These are phyloP conservation scores for Trachurus trachurus DNA, from an alignment of 2,797 vertebrate genomes.

Conservation along the genomic window DNA sequence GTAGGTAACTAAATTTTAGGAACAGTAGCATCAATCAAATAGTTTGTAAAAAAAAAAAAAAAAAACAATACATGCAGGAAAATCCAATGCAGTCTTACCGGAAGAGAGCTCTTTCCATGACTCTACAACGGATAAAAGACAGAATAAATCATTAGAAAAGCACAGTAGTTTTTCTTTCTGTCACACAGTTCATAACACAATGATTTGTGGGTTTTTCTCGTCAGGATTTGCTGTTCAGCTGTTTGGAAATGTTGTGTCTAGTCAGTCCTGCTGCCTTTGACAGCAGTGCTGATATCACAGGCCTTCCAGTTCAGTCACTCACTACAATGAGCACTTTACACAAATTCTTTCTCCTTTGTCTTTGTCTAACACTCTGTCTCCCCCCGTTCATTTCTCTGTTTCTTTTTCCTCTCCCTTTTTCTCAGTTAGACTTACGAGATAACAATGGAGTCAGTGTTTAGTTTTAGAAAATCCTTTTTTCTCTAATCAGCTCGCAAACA, in stretches of 20 bases:
- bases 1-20: background rate
- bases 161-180: background rate
- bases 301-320: constrained; percentile 73
- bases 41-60: background rate
- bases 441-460: constrained; percentile 83
- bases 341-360: constrained; percentile 78
- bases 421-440: constrained; percentile 49
- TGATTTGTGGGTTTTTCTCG: constrained; percentile 22
- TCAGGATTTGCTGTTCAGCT: constrained; percentile 42
- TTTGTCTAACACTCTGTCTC: constrained; percentile 63
- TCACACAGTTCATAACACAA: background rate
- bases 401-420: constrained; percentile 54
- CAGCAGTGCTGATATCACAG: constrained; percentile 61
- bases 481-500: constrained; percentile 78
- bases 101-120: constrained; percentile 78
- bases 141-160: constrained; percentile 18
- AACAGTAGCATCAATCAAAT: background rate
- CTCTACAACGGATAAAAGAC: constrained; percentile 67
- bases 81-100: constrained; percentile 69
- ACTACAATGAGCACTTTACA: constrained; percentile 75
- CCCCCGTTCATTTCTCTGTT: constrained; percentile 56
- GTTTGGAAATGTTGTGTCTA: constrained; percentile 17
- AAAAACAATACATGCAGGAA: background rate
- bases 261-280: constrained; percentile 34
- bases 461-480: constrained; percentile 71